Percentiles rank a stretch among this genome's conserved stretches.
Evolutionary conservation across 2,888 invertebrate genomes (phyloP).

Genomic region (Apotomis turbidana): DNA sequence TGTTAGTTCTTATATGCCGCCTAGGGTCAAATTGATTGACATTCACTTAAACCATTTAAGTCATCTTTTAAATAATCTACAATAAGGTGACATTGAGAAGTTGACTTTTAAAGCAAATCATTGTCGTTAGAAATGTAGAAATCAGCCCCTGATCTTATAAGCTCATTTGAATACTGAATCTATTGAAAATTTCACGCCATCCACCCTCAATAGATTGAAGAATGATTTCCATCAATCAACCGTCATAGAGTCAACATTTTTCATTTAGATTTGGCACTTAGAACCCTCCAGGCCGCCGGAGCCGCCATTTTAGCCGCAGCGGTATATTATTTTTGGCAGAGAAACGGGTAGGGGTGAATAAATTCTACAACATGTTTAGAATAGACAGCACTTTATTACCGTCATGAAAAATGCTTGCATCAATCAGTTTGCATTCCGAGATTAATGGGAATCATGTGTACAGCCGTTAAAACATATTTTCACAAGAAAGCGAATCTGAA

Average conservation of each 20-base stretch:
- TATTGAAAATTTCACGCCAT: conserved; percentile 20
- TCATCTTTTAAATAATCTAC: too few species aligned
- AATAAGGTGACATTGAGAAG: too few species aligned
- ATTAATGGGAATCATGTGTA: conserved; percentile 26
- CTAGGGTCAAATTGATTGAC: too few species aligned
- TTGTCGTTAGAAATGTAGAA: too few species aligned
- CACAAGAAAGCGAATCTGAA: background rate
- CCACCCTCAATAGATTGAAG: conserved; percentile 17
- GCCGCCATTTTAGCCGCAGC: conserved; percentile 27
- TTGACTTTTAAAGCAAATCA: too few species aligned
- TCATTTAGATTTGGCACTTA: conserved; percentile 27
- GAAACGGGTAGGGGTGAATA: conserved; percentile 53
- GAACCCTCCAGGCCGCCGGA: conserved; percentile 29
- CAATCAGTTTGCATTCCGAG: conserved; percentile 32
- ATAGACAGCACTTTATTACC: conserved; percentile 37
- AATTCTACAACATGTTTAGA: conserved; percentile 43
- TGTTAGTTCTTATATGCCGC: too few species aligned
- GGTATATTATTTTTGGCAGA: conserved; percentile 61
- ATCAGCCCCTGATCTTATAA: too few species aligned
- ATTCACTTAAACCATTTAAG: too few species aligned
- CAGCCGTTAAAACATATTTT: conserved; percentile 2
- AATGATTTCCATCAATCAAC: conserved; percentile 35
- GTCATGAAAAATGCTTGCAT: conserved; percentile 39
- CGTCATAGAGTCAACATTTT: conserved; percentile 18
- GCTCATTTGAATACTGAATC: conserved; percentile 21